phyloP scores from a whole-genome alignment of 2,888 invertebrate genomes.

The Iselma pallidipennis region DNA sequence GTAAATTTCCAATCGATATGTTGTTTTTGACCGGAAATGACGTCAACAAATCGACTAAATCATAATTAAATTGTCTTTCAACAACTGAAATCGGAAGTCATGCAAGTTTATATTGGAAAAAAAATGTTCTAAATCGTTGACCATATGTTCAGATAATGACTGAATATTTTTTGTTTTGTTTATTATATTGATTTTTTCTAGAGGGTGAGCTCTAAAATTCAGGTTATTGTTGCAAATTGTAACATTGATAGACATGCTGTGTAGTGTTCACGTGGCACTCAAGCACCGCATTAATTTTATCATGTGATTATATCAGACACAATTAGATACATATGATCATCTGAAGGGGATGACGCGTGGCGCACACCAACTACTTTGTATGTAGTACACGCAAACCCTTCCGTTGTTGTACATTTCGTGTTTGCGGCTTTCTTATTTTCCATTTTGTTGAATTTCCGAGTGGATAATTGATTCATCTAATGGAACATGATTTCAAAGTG shows the following conservation, averaged over 20 bases:
- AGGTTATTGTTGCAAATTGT: background rate
- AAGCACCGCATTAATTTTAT: conserved; percentile 54
- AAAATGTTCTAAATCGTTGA: background rate
- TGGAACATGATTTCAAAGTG: background rate
- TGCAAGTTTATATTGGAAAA: conserved; percentile 9
- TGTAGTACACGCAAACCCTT: conserved; percentile 28
- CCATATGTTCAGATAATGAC: background rate
- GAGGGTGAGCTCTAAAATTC: background rate
- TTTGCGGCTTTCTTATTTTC: conserved; percentile 30
- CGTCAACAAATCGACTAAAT: conserved; percentile 19
- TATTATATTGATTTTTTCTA: background rate
- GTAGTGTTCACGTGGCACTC: conserved; percentile 45
- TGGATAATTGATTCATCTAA: conserved; percentile 23
- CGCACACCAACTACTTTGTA: conserved; percentile 33
- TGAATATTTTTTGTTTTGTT: background rate
- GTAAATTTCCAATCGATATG: background rate
- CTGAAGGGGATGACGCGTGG: conserved; percentile 39
- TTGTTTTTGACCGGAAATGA: conserved; percentile 13
- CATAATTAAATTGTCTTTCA: conserved; percentile 20
- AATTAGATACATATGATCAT: conserved; percentile 51
- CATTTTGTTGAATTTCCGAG: conserved; percentile 23
- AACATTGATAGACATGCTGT: background rate
- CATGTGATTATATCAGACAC: conserved; percentile 51
- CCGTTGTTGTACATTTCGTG: conserved; percentile 20
- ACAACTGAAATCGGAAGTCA: conserved; percentile 15